Evolutionary conservation across 2,113 vertebrate genomes (phyloP), one percentile per base, ranked within the genome.

Genomic region (Anseranas semipalmata): DNA sequence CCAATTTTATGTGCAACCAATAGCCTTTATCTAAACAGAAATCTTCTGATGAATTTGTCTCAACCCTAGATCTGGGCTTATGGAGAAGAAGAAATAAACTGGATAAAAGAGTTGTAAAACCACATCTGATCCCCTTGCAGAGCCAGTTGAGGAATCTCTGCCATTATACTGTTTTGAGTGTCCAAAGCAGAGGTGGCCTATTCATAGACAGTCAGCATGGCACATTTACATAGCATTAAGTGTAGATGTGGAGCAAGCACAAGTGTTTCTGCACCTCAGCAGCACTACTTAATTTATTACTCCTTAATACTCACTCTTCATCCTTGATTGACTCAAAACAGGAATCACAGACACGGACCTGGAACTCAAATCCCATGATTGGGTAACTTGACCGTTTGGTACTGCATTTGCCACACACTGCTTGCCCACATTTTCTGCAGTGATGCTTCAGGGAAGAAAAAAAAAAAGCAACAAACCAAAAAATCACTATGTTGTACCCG

Each of bases 291-390:
- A 24, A 16, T 21, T 76, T 65, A 17, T 52, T 85, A 63, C 7
- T 53, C 6, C 21, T 43, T 14, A 39, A 62, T 89, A 99, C 99
- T 99, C 97, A 99, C 99, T 99, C 99, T 96, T 99, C 99, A 8
- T 99, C 99, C 95, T 99, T 99, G 98, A 99, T 99, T 25, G 98
- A 98, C 85, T 99, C 98, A 33, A 99, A 99, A 87, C 99, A 99
- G 95, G 98, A 96, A 43, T 99, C 99, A 62, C 99, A 99, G 75
- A 99, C 98, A 9, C 99, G 98, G 92, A 99, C 99, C 17, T 99
- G 99, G 98, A 99, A 99, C 98, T 99, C 99, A 66, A 99, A 99
- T 88, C 99, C 99, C 99, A 99, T 99, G 95, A 99, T 88, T 0
- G 99, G 99, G 94, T 98, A 99, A 10, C 98, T 99, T 27, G 99